Base-by-base conservation (phyloP, 2,888 invertebrate genomes). In the Ichneumon xanthorius region DNA sequence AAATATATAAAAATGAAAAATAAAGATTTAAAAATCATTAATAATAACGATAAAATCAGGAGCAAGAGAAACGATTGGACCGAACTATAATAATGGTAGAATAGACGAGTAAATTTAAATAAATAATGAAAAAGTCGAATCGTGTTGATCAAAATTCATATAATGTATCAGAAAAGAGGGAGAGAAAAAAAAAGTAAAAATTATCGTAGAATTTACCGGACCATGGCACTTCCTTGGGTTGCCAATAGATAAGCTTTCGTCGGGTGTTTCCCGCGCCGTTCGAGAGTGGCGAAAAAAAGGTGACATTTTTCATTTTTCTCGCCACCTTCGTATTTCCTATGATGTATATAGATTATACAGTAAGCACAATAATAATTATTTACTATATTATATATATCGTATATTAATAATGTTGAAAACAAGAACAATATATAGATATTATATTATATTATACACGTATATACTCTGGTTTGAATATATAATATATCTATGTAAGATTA, bases 121-220 rank as follows among this genome's bases (percentile, higher is more conserved):
- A 65, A 19, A 58, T 65, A 65, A 11, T 22, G 53, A 19, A 68
- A 48, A 72, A 63, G 82, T 68, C 58, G 26, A 26, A 50, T 71
- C 19, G 30, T 14, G 26, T 50, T 71, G n/a, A 71, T 30, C 14
- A 53, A 53, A 71, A 26, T 71, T 30, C 4, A 30, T 50, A 68
- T n/a, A 40, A 67, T 73, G 33, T 40, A 72, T 50, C 37, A 19
- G 45, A 73, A 50, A 53, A 37, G 45, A 14, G 14, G 3, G 14
- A 14, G 14, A 53, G 37, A 45, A 55, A 40, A 48, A 30, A 33
- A 58, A 76, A 58, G 14, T 6, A 11, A 22, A 48, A 67, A n/a
- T 26, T 45, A 68, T 84, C 68, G 80, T 77, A 45, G 72, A 85
- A 82, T 83, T 78, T 86, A 88, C 81, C 77, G 90, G 88, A 90